Conservation (phyloP, 2,888 invertebrate genomes). For the Lysandra coridon region DNA sequence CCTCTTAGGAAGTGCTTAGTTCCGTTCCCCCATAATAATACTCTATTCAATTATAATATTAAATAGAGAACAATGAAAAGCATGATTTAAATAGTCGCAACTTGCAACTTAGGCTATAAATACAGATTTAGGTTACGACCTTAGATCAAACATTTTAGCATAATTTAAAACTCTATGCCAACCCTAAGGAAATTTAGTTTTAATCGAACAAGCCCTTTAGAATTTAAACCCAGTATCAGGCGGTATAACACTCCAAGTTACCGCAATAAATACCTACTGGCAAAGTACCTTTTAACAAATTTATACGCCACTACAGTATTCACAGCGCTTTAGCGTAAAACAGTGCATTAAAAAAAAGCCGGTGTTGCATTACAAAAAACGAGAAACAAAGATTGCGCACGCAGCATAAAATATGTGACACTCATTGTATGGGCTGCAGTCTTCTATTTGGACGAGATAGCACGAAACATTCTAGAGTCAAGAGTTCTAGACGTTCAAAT, state of each 20-base stretch:
- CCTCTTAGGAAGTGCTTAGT: no score
- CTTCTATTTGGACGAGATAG: conserved; percentile 33
- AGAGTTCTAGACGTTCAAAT: conserved; percentile 35
- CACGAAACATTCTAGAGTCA: conserved; percentile 37
- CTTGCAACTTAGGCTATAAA: no score
- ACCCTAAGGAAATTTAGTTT: background rate
- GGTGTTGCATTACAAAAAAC: conserved; percentile 15
- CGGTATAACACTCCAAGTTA: background rate
- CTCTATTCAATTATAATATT: no score
- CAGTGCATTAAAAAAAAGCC: conserved; percentile 16
- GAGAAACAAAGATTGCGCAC: conserved; percentile 23
- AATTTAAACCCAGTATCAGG: background rate
- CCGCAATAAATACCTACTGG: background rate
- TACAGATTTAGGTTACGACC: no score
- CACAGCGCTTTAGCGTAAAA: background rate
- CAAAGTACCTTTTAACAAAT: background rate
- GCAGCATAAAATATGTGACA: conserved; percentile 32
- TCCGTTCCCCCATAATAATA: no score
- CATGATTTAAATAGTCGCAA: no score
- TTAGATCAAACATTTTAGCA: no score
- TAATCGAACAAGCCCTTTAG: background rate
- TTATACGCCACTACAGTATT: background rate
- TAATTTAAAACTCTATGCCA: no score
- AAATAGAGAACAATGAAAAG: no score
- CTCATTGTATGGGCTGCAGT: conserved; percentile 32